Evolutionary conservation across 2,797 vertebrate genomes (phyloP).

Genomic region (Anniella stebbinsi): DNA sequence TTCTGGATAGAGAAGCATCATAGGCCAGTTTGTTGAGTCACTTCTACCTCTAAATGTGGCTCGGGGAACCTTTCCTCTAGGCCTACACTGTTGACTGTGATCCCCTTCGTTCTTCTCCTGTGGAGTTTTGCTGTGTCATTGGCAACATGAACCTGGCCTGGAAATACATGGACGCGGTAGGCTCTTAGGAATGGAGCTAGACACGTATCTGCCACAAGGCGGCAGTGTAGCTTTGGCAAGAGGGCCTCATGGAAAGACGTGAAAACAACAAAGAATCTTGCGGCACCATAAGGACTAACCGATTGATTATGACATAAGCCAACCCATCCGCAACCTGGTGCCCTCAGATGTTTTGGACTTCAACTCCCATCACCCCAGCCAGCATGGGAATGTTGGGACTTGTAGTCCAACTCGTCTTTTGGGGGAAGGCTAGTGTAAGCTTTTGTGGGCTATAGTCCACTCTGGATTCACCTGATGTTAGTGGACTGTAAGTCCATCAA

Average conservation of each 20-base stretch:
- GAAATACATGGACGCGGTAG: background rate
- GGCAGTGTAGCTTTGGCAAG: constrained; percentile 16
- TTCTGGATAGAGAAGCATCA: background rate
- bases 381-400: no score
- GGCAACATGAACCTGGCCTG: constrained; percentile 2
- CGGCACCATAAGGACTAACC: background rate
- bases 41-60: constrained; percentile 36
- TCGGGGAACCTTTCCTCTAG: background rate
- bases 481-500: background rate
- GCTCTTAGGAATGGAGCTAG: background rate
- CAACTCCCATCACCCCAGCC: no score
- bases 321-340: no score
- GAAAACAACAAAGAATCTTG: no score
- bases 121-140: constrained; percentile 29
- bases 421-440: no score
- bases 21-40: constrained; percentile 35
- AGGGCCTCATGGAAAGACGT: background rate
- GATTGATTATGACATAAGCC: background rate
- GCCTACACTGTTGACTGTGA: background rate
- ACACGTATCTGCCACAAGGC: background rate
- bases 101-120: background rate
- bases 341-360: no score
- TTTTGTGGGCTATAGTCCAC: background rate
- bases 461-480: background rate
- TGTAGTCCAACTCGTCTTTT: no score